Evolutionary conservation across 1,140 invertebrate species (phyloP).

Genomic region (Coptotermes formosanus): DNA sequence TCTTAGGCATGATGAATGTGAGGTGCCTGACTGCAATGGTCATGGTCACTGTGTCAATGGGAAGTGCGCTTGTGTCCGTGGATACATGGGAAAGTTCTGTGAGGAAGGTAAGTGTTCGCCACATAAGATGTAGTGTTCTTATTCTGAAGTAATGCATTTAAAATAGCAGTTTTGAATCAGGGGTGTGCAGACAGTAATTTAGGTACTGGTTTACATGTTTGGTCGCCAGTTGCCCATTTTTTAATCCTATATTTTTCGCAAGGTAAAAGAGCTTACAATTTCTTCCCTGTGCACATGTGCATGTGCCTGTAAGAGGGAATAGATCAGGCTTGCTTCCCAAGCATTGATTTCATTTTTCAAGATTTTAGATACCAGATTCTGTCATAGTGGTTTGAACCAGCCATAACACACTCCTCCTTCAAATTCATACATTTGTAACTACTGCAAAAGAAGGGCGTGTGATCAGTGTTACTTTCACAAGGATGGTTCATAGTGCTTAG

Average conservation of each 20-base stretch:
- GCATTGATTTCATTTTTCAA: too few species aligned
- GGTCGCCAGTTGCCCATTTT: neutral
- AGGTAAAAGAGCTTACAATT: too few species aligned
- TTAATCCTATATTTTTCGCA: neutral
- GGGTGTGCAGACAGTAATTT: neutral
- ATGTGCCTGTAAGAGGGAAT: too few species aligned
- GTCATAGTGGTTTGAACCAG: neutral
- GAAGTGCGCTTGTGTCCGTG: slow-evolving; percentile 88
- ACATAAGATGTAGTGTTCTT: too few species aligned
- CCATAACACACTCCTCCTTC: neutral
- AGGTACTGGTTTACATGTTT: neutral
- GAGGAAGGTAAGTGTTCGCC: slow-evolving; percentile 64
- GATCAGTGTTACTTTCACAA: too few species aligned
- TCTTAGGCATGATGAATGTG: slow-evolving; percentile 87
- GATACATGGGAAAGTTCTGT: slow-evolving; percentile 91
- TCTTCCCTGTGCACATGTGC: too few species aligned
- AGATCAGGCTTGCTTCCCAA: too few species aligned
- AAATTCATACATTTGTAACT: neutral
- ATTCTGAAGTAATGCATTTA: too few species aligned
- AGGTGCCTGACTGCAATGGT: slow-evolving; percentile 91
- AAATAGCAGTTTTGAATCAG: neutral
- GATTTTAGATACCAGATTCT: neutral
- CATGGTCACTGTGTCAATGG: slow-evolving; percentile 94
- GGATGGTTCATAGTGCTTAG: too few species aligned
- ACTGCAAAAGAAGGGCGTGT: too few species aligned